Evolutionary conservation across 1,140 invertebrate species (phyloP).

Genomic region (Drosophila burlai): DNA sequence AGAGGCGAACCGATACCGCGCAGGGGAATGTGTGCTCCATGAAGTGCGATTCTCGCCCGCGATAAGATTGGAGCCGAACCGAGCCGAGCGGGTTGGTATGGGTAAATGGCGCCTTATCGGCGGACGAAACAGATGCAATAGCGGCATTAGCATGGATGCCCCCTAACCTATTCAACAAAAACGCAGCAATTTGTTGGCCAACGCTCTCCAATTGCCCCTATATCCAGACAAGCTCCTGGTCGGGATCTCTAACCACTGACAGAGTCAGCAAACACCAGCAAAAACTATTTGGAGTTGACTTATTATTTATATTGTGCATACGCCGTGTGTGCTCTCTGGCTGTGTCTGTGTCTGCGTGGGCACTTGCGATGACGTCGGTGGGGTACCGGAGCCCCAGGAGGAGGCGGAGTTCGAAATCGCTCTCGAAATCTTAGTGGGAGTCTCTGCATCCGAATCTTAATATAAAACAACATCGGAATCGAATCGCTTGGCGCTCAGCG

Average conservation of each 20-base stretch:
- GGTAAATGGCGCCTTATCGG: constrained; percentile 58
- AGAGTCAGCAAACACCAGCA: constrained; percentile 44
- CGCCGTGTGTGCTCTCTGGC: constrained; percentile 20
- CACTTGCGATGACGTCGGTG: constrained; percentile 42
- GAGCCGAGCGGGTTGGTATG: constrained; percentile 20
- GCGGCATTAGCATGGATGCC: neutral
- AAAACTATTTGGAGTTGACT: constrained; percentile 53
- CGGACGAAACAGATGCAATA: constrained; percentile 12
- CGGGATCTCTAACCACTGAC: neutral
- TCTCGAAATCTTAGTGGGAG: constrained; percentile 14
- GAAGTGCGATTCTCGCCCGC: constrained; percentile 7
- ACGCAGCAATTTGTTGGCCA: constrained; percentile 30
- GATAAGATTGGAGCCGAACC: constrained; percentile 16
- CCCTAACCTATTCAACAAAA: constrained; percentile 65
- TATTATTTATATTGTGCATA: constrained; percentile 62
- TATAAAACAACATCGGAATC: constrained; percentile 2
- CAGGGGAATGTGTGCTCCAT: constrained; percentile 7
- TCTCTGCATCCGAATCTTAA: constrained; percentile 15
- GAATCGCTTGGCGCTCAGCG: neutral
- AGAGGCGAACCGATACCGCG: constrained; percentile 34
- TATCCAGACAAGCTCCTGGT: constrained; percentile 6
- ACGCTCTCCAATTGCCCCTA: constrained; percentile 16
- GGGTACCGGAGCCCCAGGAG: constrained; percentile 15
- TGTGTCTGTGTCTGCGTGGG: constrained; percentile 32
- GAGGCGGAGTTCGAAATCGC: constrained; percentile 5